Base-by-base conservation (phyloP, 2,888 invertebrate genomes). In the Hipparchia semele region DNA sequence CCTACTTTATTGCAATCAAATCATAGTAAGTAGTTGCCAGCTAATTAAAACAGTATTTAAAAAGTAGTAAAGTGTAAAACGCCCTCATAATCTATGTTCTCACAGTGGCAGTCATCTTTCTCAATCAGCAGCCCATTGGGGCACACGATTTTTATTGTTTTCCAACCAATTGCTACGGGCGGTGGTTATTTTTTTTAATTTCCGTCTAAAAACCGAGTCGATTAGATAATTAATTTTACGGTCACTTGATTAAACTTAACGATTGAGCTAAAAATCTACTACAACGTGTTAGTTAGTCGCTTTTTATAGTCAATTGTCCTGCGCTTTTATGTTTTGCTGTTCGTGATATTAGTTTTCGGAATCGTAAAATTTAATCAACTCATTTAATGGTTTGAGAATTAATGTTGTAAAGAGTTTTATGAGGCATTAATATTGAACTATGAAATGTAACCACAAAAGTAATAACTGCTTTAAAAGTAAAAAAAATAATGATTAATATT, bases 81-180 rank as follows among this genome's bases (percentile, higher is more conserved):
- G 79, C 85, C 81, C 81, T 79, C 82, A 84, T 87, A 86, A 87
- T 88, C 87, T 79, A 79, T 78, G 86, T 90, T 93, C 93, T 89
- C 93, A 92, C 92, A 88, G 84, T 75, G 71, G 80, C 80, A 83
- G 83, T 87, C 91, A 94, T 94, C 89, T 90, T 92, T 92, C 90
- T 91, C 93, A 93, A 94, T 94, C 90, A 93, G 87, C 92, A 79
- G 83, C 73, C 85, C 86, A 86, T 86, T 85, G 84, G 85, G 82
- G 82, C 53, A 84, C 79, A 90, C 87, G 91, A 90, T 92, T 93
- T 92, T 93, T 92, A 93, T 92, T 92, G 92, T 93, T 93, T 92
- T 88, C 87, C 80, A 84, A 84, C 86, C 87, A 88, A 90, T 87
- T 83, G 87, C 82, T 88, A 87, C 83, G 86, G 88, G 86, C 79